Conservation (phyloP, 2,888 invertebrate genomes). For the Erebia epiphron region DNA sequence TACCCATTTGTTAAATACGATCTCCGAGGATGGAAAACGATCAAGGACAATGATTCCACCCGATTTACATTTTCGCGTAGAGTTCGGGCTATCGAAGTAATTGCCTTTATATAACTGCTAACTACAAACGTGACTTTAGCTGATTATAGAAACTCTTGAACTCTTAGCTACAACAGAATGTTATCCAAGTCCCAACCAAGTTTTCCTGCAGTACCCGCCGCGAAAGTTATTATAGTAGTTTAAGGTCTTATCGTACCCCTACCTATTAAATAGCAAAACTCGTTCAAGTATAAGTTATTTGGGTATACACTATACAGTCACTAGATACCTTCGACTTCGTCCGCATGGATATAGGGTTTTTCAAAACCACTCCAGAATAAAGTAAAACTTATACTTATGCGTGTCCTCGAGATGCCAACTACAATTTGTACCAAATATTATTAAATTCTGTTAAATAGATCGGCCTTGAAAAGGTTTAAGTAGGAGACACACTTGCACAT, state of each 20-base stretch:
- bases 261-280: not conserved
- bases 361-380: no score
- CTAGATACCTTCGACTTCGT: no score
- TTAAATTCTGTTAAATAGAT: no score
- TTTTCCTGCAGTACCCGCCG: constrained; percentile 15
- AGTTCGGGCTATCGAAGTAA: constrained; percentile 19
- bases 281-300: not conserved
- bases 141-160: constrained; percentile 25
- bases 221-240: constrained; percentile 14
- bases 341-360: no score
- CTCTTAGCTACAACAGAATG: constrained; percentile 20
- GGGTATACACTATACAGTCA: no score
- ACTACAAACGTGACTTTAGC: constrained; percentile 26
- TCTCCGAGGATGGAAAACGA: constrained; percentile 61
- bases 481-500: no score
- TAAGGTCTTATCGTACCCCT: constrained; percentile 15
- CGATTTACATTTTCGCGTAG: constrained; percentile 41
- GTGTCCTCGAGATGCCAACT: no score
- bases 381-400: no score
- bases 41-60: constrained; percentile 70
- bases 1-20: constrained; percentile 70
- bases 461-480: no score
- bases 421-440: no score
- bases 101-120: constrained; percentile 15
- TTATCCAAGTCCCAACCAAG: constrained; percentile 21